phyloP scores from a whole-genome alignment of 2,888 invertebrate species.

The Drosophila leonis region DNA sequence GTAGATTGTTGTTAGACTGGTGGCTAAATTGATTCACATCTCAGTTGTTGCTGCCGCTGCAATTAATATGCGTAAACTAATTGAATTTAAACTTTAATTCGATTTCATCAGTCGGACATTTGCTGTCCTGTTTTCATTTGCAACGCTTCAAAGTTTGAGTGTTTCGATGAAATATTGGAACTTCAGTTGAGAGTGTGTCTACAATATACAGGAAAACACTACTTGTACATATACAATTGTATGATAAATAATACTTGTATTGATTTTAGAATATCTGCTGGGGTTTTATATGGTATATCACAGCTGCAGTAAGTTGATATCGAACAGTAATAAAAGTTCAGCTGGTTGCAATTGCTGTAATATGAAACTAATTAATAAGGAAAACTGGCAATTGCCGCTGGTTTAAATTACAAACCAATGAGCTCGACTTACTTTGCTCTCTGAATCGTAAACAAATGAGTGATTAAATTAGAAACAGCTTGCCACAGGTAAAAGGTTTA shows the following conservation, averaged over 20 bases:
- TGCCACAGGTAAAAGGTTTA: constrained; percentile 38
- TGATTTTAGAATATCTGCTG: background rate
- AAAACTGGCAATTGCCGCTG: constrained; percentile 19
- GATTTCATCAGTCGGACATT: background rate
- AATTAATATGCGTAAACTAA: background rate
- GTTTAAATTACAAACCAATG: constrained; percentile 3
- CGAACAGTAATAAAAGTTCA: background rate
- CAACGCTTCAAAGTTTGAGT: no score
- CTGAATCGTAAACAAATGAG: constrained; percentile 40
- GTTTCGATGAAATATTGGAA: background rate
- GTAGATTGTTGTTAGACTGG: background rate
- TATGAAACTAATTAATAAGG: constrained; percentile 54
- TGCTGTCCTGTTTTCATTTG: background rate
- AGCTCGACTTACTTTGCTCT: constrained; percentile 1
- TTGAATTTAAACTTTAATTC: background rate
- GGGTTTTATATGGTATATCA: background rate
- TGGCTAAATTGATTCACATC: background rate
- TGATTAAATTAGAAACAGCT: constrained; percentile 50
- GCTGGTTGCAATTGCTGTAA: background rate
- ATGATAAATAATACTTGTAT: background rate
- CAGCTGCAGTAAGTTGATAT: background rate
- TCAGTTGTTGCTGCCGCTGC: background rate
- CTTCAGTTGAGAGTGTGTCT: background rate
- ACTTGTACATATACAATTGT: background rate
- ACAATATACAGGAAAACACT: background rate